A percentile compares a stretch with the other conserved stretches of the same genome.
Evolutionary conservation across 2,797 vertebrate species (phyloP).

Genomic region (Gymnopithys bicolor): DNA sequence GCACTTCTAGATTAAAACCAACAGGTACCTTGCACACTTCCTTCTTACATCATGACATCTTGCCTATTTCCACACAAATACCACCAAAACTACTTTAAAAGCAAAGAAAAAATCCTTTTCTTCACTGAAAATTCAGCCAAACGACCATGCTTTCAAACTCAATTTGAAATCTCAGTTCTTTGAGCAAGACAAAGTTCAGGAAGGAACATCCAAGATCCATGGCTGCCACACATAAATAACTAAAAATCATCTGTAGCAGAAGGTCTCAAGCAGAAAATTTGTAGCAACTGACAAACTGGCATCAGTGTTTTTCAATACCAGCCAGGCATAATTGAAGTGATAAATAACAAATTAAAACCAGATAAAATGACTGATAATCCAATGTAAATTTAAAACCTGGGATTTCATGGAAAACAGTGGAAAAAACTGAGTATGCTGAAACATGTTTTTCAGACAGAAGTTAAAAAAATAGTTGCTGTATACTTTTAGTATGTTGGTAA

Average conservation of each 20-base stretch:
- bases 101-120: not conserved
- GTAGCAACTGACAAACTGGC: not conserved
- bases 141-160: not conserved
- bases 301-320: not conserved
- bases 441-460: not conserved
- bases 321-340: not conserved
- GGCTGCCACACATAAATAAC: not conserved
- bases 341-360: not conserved
- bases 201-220: not conserved
- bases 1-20: not conserved
- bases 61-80: not conserved
- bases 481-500: not conserved
- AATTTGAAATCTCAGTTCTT: not conserved
- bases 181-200: not conserved
- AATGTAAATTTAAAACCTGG: slow-evolving; percentile 2
- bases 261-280: not conserved
- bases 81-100: not conserved
- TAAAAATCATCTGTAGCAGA: not conserved
- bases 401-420: not conserved
- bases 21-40: not conserved
- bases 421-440: not conserved
- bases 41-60: not conserved
- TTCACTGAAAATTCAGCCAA: not conserved
- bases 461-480: not conserved
- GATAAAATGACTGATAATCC: slow-evolving; percentile 8